Percentiles rank a stretch among this genome's conserved stretches.
These are phyloP conservation scores for Andrena fulva DNA, from an alignment of 2,888 invertebrate genomes.

Conservation along the genomic window DNA sequence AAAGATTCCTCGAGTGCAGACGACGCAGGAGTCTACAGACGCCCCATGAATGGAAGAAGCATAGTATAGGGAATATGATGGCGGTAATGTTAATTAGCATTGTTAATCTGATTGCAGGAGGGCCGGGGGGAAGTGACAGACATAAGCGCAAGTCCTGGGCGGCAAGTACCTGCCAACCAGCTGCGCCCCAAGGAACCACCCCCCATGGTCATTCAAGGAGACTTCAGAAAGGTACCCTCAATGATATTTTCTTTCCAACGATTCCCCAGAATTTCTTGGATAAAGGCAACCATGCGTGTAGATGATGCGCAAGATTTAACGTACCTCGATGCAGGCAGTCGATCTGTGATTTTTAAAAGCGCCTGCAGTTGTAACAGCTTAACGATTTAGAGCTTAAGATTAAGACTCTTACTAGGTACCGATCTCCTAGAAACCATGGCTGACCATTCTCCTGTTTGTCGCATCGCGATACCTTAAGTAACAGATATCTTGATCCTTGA, in stretches of 20 bases:
- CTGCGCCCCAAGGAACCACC: conserved; percentile 88
- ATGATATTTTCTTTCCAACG: neutral
- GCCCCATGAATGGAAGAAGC: neutral
- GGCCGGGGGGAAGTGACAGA: conserved; percentile 96
- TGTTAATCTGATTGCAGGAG: conserved; percentile 87
- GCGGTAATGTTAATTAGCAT: conserved; percentile 14
- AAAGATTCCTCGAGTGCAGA: neutral
- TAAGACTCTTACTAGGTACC: too few species aligned
- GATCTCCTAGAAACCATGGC: too few species aligned
- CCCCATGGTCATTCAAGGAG: conserved; percentile 94
- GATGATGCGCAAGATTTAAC: too few species aligned
- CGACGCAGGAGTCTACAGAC: neutral
- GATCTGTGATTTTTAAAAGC: too few species aligned
- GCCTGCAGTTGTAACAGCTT: too few species aligned
- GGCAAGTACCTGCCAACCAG: conserved; percentile 89
- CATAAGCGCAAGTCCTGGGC: conserved; percentile 95
- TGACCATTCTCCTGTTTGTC: neutral
- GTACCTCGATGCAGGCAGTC: too few species aligned
- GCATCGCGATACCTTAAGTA: neutral
- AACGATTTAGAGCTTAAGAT: too few species aligned
- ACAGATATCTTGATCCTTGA: neutral
- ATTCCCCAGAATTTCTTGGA: neutral
- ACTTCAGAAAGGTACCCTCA: conserved; percentile 92
- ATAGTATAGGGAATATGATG: neutral
- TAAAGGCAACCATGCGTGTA: neutral